Evolutionary conservation across 2,113 vertebrate species (phyloP), one percentile per base, ranked within the genome.

Genomic region (Chiloscyllium plagiosum): DNA sequence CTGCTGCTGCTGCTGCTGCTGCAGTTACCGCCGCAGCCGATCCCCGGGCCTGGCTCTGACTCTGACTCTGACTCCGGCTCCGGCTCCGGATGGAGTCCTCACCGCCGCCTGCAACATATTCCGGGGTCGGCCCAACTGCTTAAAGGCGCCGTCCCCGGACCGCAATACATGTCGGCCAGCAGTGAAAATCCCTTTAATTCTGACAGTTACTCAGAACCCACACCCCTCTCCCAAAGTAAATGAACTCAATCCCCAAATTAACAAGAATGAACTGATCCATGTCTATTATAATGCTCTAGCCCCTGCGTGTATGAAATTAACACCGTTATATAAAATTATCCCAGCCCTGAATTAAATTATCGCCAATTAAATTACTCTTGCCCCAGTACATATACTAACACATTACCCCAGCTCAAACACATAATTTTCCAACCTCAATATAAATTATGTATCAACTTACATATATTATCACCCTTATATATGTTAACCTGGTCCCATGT

Each of bases 31-130:
- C 65, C 29, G 65, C 87, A 19, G 87, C 52, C 56, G 56, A 50
- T 33, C 86, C 29, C 26, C 56, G 29, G 56, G 56, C 87, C 61
- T 56, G 87, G 15, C 87, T 26, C 85, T 29, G 10, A 15, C 33
- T n/a, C 47, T 6, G 42, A 37, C 83, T 22, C 85, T 29, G 10
- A 15, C 33, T n/a, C 47, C 1, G 42, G 83, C 83, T 22, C 85
- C 87, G 56, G 89, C 33, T 92, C 89, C 89, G 89, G 89, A 92
- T 92, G 89, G 61, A 92, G 56, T 92, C 89, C 29, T 66, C 56
- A 92, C 89, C 33, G 56, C 89, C 15, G 89, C 19, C 61, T 92
- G 89, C 56, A 92, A 92, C 56, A 92, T 92, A 92, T 92, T 92
- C 89, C 89, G 89, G 89, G 89, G 89, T 92, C 89, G 89, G 89